phyloP scores from a whole-genome alignment of 2,888 invertebrate species.

The Carpatolechia fugitivella region DNA sequence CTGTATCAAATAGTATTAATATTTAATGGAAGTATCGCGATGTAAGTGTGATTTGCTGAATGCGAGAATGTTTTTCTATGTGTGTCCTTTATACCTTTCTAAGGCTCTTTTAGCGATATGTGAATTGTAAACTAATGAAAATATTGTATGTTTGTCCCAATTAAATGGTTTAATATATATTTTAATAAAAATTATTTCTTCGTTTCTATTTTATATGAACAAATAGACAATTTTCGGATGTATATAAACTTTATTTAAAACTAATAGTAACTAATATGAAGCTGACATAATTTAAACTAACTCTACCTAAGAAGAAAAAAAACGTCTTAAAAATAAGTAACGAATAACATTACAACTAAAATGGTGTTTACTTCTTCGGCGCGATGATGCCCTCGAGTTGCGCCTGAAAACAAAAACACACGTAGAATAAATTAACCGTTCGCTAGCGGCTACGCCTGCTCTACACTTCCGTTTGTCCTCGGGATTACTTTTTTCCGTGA shows the following conservation, averaged over 20 bases:
- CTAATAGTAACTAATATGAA: constrained; percentile 19
- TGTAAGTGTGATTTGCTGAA: constrained; percentile 39
- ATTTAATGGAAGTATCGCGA: constrained; percentile 41
- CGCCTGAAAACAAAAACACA: constrained; percentile 76
- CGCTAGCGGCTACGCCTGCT: no score
- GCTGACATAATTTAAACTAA: constrained; percentile 27
- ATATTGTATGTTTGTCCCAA: constrained; percentile 78
- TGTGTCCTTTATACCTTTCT: constrained; percentile 74
- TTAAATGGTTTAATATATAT: constrained; percentile 80
- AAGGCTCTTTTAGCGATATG: constrained; percentile 62
- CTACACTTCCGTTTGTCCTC: no score
- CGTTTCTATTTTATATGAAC: constrained; percentile 36
- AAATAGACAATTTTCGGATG: neutral
- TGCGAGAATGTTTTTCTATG: constrained; percentile 58
- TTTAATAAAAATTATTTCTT: constrained; percentile 66
- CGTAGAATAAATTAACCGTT: no score
- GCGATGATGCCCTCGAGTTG: constrained; percentile 97
- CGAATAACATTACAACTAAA: constrained; percentile 24
- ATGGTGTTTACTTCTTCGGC: constrained; percentile 87
- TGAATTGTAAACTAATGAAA: constrained; percentile 77
- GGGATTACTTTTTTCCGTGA: no score
- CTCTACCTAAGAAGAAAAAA: constrained; percentile 24
- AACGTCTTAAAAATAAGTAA: constrained; percentile 31
- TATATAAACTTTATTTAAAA: constrained; percentile 27
- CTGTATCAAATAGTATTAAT: constrained; percentile 43